These are phyloP conservation scores for Microcebus jonahi DNA, from an alignment of 2,113 vertebrate species.

Conservation along the genomic window DNA sequence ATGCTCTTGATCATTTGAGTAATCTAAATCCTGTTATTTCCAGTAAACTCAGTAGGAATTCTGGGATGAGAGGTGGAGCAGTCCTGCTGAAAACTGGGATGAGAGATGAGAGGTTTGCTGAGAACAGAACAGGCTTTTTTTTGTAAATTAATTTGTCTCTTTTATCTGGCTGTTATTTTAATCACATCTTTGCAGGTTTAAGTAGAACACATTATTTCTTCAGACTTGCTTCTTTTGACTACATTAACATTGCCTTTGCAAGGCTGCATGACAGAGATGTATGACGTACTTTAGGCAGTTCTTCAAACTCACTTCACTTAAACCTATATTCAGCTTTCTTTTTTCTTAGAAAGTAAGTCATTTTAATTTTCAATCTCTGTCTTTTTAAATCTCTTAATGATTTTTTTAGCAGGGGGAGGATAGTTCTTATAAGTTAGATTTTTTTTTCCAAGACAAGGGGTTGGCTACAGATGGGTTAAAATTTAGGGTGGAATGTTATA, in stretches of 20 bases:
- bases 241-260: not conserved
- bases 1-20: slow-evolving; percentile 80
- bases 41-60: slow-evolving; percentile 81
- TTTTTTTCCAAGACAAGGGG: not conserved
- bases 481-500: not conserved
- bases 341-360: not conserved
- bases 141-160: not conserved
- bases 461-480: not conserved
- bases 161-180: not conserved
- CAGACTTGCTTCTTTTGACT: not conserved
- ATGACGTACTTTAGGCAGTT: not conserved
- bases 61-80: slow-evolving; percentile 71
- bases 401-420: not conserved
- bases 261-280: not conserved
- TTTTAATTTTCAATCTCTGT: not conserved
- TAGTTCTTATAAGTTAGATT: not conserved
- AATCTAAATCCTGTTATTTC: slow-evolving; percentile 83
- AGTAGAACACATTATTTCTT: not conserved
- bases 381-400: not conserved
- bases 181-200: not conserved
- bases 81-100: not conserved
- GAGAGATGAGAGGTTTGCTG: not conserved
- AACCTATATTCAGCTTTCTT: not conserved
- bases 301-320: not conserved
- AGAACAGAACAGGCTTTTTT: not conserved